These are phyloP conservation scores for Conchocele bisecta DNA, from an alignment of 2,888 invertebrate genomes.

Conservation along the genomic window DNA sequence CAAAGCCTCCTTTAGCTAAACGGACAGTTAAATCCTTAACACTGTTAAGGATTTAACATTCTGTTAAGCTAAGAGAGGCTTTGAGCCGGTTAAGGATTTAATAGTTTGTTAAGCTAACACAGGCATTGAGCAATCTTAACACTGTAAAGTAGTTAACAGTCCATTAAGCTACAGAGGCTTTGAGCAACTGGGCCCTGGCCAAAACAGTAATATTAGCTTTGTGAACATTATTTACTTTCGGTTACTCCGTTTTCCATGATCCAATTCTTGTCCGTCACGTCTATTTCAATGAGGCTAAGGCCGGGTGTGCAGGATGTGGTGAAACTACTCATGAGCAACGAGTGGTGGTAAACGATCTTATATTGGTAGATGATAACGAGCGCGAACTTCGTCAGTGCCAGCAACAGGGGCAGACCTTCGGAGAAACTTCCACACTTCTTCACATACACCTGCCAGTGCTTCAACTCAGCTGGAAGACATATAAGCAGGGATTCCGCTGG, in stretches of 20 bases:
- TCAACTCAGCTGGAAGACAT: slow-evolving; percentile 40
- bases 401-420: slow-evolving; percentile 17
- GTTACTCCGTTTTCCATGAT: background rate
- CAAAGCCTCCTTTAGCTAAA: too few species aligned
- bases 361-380: slow-evolving; percentile 36
- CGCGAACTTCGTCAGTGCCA: slow-evolving; percentile 41
- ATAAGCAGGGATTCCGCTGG: too few species aligned
- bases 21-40: too few species aligned
- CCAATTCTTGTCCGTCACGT: slow-evolving; percentile 29
- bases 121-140: too few species aligned
- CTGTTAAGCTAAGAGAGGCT: too few species aligned
- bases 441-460: slow-evolving; percentile 48
- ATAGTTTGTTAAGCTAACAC: too few species aligned
- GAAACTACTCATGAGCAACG: slow-evolving; percentile 26
- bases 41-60: too few species aligned
- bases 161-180: too few species aligned
- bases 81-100: too few species aligned
- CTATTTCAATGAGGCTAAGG: slow-evolving; percentile 19
- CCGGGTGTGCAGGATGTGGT: slow-evolving; percentile 4
- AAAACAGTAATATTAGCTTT: too few species aligned
- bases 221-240: slow-evolving; percentile 20
- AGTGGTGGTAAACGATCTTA: slow-evolving; percentile 41
- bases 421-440: slow-evolving; percentile 29
- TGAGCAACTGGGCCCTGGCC: too few species aligned
- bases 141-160: too few species aligned